Evolutionary conservation across 2,113 vertebrate genomes (phyloP).

Genomic region (Lepisosteus oculatus): DNA sequence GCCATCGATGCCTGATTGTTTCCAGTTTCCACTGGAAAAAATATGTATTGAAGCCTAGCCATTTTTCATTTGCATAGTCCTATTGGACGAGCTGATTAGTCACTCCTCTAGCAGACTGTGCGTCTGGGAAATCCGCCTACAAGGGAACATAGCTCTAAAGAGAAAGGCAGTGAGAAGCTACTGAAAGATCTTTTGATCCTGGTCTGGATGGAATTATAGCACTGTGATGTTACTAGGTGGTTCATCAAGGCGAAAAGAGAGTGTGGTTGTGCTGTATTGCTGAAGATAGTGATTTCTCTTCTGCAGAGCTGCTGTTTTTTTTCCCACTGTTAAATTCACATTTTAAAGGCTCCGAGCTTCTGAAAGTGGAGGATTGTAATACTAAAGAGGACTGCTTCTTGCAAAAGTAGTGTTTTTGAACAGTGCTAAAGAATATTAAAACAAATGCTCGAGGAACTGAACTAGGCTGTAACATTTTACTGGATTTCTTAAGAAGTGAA

Average conservation of each 20-base stretch:
- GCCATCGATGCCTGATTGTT: neutral
- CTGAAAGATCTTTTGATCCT: neutral
- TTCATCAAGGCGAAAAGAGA: neutral
- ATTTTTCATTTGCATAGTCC: neutral
- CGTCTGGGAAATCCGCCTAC: neutral
- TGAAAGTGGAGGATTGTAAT: neutral
- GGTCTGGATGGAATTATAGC: neutral
- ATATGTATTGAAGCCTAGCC: neutral
- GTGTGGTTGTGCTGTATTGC: neutral
- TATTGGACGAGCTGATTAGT: neutral
- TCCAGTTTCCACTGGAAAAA: neutral
- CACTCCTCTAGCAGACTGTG: neutral
- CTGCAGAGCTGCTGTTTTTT: neutral
- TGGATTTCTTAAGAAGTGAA: neutral
- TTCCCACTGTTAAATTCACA: neutral
- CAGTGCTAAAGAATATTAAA: too few species aligned
- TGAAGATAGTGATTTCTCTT: neutral
- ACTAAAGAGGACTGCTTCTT: neutral
- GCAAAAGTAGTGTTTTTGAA: neutral
- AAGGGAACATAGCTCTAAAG: neutral
- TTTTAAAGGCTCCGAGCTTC: neutral
- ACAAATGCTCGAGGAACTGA: too few species aligned
- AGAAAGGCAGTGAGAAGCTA: neutral
- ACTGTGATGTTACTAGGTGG: neutral
- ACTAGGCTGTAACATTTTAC: too few species aligned